Conservation (phyloP, 2,888 invertebrate species). For the Eupithecia subfuscata region DNA sequence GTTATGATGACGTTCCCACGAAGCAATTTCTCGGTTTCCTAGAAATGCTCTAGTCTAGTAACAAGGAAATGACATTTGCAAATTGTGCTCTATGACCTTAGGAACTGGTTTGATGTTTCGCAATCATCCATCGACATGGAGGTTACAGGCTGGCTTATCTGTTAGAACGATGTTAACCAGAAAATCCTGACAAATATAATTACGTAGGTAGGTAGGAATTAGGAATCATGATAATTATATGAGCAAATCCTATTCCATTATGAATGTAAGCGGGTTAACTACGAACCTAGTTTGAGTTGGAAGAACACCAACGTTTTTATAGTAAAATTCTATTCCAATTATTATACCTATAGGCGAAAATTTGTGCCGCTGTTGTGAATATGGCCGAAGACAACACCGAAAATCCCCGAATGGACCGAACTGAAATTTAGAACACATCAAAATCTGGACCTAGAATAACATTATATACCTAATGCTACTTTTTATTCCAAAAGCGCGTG, state of each 20-base stretch:
- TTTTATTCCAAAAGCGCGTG: not conserved
- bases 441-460: no score
- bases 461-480: not conserved
- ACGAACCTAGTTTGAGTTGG: no score
- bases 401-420: not conserved
- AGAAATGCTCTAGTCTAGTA: constrained; percentile 37
- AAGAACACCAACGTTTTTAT: no score
- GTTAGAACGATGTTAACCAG: not conserved
- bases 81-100: constrained; percentile 34
- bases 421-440: not conserved
- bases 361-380: not conserved
- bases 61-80: constrained; percentile 41
- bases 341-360: not conserved
- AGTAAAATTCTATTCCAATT: no score
- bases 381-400: not conserved
- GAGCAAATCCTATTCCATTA: not conserved
- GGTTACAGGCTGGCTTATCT: constrained; percentile 12
- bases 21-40: constrained; percentile 36
- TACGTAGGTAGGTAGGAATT: not conserved
- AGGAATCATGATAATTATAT: not conserved
- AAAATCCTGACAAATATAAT: not conserved
- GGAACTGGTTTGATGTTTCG: constrained; percentile 33
- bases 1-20: constrained; percentile 33
- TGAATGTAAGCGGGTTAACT: no score
- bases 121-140: constrained; percentile 24